These are phyloP conservation scores for Tachycineta bicolor DNA, from an alignment of 2,113 vertebrate species.

Conservation along the genomic window DNA sequence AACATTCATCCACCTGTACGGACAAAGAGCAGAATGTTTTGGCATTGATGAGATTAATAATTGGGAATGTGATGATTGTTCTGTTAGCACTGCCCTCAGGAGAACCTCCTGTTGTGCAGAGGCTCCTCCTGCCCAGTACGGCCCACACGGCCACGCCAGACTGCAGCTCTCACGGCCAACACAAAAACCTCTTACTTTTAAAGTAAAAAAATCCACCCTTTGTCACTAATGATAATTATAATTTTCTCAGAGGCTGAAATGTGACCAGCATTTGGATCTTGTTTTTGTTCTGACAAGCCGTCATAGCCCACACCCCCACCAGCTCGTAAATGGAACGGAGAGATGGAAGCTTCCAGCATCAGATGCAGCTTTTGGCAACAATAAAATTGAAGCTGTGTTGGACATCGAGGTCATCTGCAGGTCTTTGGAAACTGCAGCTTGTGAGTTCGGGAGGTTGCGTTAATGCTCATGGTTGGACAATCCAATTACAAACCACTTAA, in stretches of 20 bases:
- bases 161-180: not conserved
- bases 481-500: not conserved
- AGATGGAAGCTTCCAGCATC: not conserved
- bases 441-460: not conserved
- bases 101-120: fast-evolving
- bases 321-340: not conserved
- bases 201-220: not conserved
- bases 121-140: not conserved
- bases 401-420: not conserved
- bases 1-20: not conserved
- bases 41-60: not conserved
- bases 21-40: not conserved
- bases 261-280: not conserved
- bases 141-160: not conserved
- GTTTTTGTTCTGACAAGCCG: not conserved
- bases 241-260: not conserved
- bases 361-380: not conserved
- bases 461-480: not conserved
- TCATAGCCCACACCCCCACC: not conserved
- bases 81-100: not conserved
- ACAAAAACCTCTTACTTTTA: not conserved
- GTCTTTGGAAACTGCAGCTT: not conserved
- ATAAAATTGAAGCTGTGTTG: not conserved
- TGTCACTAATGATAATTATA: not conserved
- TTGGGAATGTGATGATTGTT: not conserved